Base-by-base conservation (phyloP, 2,888 invertebrate genomes). In the Glomeris marginata region DNA sequence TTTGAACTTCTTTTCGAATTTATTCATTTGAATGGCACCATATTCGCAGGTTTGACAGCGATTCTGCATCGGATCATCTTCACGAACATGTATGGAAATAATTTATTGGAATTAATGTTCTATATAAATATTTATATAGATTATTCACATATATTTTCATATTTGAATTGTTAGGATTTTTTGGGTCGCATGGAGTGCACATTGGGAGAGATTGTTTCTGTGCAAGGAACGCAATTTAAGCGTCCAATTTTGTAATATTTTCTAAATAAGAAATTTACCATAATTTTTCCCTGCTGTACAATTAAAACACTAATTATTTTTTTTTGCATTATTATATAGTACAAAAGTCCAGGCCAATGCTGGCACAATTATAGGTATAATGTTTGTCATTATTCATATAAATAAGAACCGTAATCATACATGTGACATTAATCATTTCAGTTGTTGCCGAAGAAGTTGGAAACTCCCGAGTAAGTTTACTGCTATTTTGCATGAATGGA, bases 151-250 rank as follows among this genome's bases (percentile, higher is more conserved):
- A 8, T 41, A 41, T 11, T 41, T 41, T 41, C 8, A 41, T 41
- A 21, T 47, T 20, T 51, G 51, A 50, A 1, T 15, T 40, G n/a
- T 16, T 18, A 48, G 49, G 63, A 68, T 51, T 68, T 64, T 50
- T 59, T 74, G 13, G 73, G 73, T 16, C 56, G 61, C 33, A 55
- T 64, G 44, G 70, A 71, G 52, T 68, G 69, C 54, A 69, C 69
- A 42, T 56, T 73, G 40, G 72, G 72, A 13, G 71, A 74, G 57
- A 66, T 73, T 52, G 71, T 74, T 8, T 58, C 62, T 10, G 56
- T 57, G 21, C 54, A 28, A 28, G 28, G 28, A 28, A 28, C 54
- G 33, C 47, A 52, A 36, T 53, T 60, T 55, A 41, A 58, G 52
- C 45, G 58, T 28, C 28, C 28, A 28, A 3, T 28, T 28, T 8